phyloP scores from a whole-genome alignment of 2,113 vertebrate genomes.

The Triplophysa rosa region DNA sequence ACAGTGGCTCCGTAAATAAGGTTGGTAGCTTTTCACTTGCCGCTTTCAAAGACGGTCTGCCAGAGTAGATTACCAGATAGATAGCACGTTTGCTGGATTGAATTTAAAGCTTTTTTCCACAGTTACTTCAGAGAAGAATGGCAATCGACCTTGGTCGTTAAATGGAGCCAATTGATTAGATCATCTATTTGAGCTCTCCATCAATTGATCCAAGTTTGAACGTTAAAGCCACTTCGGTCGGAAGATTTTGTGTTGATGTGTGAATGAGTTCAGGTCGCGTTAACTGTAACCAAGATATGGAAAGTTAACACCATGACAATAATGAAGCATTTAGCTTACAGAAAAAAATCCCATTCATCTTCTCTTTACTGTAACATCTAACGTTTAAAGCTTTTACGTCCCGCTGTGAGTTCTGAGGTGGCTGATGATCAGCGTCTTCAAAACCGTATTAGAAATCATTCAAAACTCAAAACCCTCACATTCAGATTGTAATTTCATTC shows the following conservation, averaged over 20 bases:
- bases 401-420: not conserved
- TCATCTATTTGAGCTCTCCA: slow-evolving; percentile 6
- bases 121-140: not conserved
- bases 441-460: slow-evolving; percentile 43
- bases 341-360: too few relatives aligned
- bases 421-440: not conserved
- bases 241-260: not conserved
- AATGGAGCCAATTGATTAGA: slow-evolving; percentile 19
- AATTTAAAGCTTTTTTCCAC: slow-evolving; percentile 30
- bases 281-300: too few relatives aligned
- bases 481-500: slow-evolving; percentile 20
- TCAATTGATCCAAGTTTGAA: slow-evolving; percentile 4
- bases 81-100: slow-evolving; percentile 13
- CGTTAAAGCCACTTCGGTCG: not conserved
- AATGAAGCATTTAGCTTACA: not conserved
- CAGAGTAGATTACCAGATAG: slow-evolving; percentile 27
- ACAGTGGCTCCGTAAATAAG: slow-evolving; percentile 30
- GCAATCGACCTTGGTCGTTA: slow-evolving; percentile 18
- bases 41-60: slow-evolving; percentile 30
- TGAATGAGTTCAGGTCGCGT: not conserved
- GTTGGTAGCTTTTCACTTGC: slow-evolving; percentile 22
- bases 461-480: slow-evolving; percentile 28
- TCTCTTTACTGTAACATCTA: too few relatives aligned
- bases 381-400: too few relatives aligned
- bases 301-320: not conserved